Evolutionary conservation across 1,140 invertebrate genomes (phyloP).

Genomic region (Macrosteles quadrilineatus): DNA sequence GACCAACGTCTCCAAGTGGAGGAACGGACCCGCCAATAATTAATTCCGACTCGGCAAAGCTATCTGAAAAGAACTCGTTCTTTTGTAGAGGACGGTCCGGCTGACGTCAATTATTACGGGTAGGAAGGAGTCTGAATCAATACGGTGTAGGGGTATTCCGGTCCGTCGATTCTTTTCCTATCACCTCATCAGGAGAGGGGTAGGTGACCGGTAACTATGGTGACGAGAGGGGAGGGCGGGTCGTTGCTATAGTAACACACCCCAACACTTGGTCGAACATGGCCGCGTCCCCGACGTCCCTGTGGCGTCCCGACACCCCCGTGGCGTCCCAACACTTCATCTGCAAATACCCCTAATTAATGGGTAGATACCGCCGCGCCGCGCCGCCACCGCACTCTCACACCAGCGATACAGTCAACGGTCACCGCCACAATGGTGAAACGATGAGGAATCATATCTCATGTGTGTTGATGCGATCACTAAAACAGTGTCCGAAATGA

Average conservation of each 20-base stretch:
- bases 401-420: too few relatives aligned
- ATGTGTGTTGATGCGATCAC: too few relatives aligned
- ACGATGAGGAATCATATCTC: too few relatives aligned
- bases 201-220: constrained; percentile 20
- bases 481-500: too few relatives aligned
- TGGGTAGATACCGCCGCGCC: neutral
- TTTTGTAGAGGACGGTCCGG: constrained; percentile 11
- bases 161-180: constrained; percentile 24
- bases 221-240: constrained; percentile 1
- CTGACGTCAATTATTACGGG: constrained; percentile 4
- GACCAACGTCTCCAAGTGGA: too few relatives aligned
- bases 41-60: constrained; percentile 4
- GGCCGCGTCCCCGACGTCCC: neutral
- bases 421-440: too few relatives aligned
- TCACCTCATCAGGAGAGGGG: constrained; percentile 19
- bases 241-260: constrained; percentile 13
- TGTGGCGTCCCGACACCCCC: neutral
- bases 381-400: too few relatives aligned
- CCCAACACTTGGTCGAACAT: constrained; percentile 3
- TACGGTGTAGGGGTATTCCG: constrained; percentile 15
- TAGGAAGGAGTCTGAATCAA: neutral
- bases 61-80: constrained; percentile 8
- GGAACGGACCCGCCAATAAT: neutral
- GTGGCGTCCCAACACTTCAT: neutral
- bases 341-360: neutral